Evolutionary conservation across 1,140 invertebrate species (phyloP).

Genomic region (Drosophila willistoni): DNA sequence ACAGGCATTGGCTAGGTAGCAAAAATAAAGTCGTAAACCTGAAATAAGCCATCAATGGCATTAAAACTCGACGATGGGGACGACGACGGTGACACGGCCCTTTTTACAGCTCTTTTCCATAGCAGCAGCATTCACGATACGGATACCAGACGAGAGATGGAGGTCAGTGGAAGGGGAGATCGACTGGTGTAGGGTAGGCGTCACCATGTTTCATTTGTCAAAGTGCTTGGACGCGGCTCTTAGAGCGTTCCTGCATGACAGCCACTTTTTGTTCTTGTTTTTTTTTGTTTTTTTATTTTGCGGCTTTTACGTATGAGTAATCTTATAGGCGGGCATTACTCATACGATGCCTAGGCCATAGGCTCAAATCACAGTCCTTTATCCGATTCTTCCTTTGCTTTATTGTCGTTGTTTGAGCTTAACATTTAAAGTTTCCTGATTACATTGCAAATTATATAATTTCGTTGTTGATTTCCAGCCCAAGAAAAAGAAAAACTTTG

Average conservation of each 20-base stretch:
- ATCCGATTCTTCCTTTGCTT: constrained; percentile 5
- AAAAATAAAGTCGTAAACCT: constrained; percentile 82
- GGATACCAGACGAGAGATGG: neutral
- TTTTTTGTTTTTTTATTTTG: constrained; percentile 40
- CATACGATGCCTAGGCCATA: constrained; percentile 47
- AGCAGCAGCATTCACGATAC: constrained; percentile 8
- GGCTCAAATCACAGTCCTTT: constrained; percentile 36
- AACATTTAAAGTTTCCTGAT: constrained; percentile 78
- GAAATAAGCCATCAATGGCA: constrained; percentile 81
- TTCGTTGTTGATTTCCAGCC: constrained; percentile 72
- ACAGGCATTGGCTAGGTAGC: constrained; percentile 68
- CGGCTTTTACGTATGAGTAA: constrained; percentile 77
- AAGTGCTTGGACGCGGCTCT: constrained; percentile 62
- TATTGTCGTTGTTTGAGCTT: constrained; percentile 9
- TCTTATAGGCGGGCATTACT: constrained; percentile 77
- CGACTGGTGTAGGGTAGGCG: constrained; percentile 8
- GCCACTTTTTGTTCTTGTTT: constrained; percentile 43
- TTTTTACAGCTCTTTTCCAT: constrained; percentile 58
- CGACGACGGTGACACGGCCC: constrained; percentile 55
- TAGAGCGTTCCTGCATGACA: constrained; percentile 34
- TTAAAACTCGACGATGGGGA: constrained; percentile 61
- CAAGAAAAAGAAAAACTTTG: constrained; percentile 46
- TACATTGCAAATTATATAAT: constrained; percentile 82
- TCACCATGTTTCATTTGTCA: constrained; percentile 75
- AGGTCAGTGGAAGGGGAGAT: neutral